Evolutionary conservation across 2,888 invertebrate genomes (phyloP).

Genomic region (Calliphora vomitoria): DNA sequence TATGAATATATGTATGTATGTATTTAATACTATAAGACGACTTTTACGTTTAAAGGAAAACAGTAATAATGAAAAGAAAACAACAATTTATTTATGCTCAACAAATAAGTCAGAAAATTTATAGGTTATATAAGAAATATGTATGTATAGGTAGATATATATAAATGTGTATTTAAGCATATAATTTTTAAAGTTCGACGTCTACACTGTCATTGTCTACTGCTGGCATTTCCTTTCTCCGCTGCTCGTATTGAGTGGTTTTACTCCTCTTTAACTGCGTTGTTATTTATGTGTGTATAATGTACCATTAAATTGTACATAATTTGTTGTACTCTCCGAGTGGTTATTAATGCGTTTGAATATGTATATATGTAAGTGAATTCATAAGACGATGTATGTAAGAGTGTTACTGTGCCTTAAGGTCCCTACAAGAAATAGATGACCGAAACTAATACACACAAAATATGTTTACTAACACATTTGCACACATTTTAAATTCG

Average conservation of each 20-base stretch:
- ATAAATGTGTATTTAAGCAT: too few relatives aligned
- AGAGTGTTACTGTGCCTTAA: neutral
- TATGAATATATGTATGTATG: neutral
- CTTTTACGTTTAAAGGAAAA: neutral
- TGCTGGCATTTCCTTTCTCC: neutral
- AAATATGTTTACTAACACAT: too few relatives aligned
- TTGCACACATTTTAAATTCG: too few relatives aligned
- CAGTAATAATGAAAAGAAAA: constrained; percentile 26
- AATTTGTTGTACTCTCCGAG: neutral
- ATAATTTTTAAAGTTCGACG: neutral
- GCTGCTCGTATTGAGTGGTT: neutral
- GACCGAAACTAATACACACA: too few relatives aligned
- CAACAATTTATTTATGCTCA: neutral
- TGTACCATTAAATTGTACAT: constrained; percentile 27
- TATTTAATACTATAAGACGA: neutral
- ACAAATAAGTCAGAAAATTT: constrained; percentile 24
- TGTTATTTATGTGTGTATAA: constrained; percentile 6
- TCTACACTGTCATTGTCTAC: neutral
- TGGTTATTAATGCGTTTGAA: neutral
- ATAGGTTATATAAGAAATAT: neutral
- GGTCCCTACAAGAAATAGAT: too few relatives aligned
- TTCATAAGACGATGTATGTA: neutral
- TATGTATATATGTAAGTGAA: neutral
- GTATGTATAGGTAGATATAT: neutral
- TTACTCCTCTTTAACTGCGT: neutral